Conservation (phyloP, 2,888 invertebrate species). For the Cerastis rubricosa region DNA sequence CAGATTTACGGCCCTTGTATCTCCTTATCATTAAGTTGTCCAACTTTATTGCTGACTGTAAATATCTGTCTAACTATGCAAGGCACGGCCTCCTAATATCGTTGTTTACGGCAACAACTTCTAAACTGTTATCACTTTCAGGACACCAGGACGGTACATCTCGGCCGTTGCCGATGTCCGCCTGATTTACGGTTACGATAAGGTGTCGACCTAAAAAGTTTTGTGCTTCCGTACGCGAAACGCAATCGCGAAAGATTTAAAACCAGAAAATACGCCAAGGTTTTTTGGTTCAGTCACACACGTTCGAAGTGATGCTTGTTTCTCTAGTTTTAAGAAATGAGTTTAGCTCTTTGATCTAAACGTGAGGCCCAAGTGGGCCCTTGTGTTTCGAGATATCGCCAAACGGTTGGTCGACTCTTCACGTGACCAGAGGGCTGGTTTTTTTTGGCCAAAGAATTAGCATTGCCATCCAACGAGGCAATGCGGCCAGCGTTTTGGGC, state of each 20-base stretch:
- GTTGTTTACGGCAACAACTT: constrained; percentile 82
- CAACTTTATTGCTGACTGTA: constrained; percentile 62
- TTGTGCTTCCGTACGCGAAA: constrained; percentile 75
- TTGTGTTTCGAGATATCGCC: no score
- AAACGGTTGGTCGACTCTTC: no score
- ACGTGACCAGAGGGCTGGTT: no score
- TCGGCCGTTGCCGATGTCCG: constrained; percentile 83
- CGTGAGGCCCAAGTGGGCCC: no score
- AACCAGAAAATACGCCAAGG: constrained; percentile 74
- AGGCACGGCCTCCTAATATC: constrained; percentile 73
- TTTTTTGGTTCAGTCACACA: constrained; percentile 37
- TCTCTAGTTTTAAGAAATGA: background rate
- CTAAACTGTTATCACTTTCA: constrained; percentile 84
- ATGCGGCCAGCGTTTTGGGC: no score
- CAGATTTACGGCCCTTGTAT: constrained; percentile 57
- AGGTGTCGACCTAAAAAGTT: constrained; percentile 87
- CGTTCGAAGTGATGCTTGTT: background rate
- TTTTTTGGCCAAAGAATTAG: no score
- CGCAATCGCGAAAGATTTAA: constrained; percentile 84
- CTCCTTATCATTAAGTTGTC: constrained; percentile 56
- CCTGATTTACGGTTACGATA: constrained; percentile 88
- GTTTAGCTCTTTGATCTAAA: background rate
- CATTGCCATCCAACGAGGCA: no score
- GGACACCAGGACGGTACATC: constrained; percentile 79
- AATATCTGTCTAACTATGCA: constrained; percentile 58